A percentile compares a stretch with the other conserved stretches of the same genome.
These are phyloP conservation scores for Petroica traversi DNA, from an alignment of 2,113 vertebrate species.

Conservation along the genomic window DNA sequence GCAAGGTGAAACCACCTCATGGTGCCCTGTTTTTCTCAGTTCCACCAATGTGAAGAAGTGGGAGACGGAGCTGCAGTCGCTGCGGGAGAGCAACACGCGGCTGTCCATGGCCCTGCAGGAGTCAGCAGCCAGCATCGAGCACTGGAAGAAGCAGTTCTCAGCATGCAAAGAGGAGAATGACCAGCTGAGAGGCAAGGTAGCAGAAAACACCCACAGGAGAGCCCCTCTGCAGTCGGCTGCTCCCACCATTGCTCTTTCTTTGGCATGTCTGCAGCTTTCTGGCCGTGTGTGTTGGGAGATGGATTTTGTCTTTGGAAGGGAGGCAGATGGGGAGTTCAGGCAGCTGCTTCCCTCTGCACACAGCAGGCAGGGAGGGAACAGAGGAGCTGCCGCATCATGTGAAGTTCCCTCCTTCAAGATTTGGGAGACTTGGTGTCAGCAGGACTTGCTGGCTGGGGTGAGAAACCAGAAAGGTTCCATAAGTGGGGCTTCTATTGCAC, in stretches of 20 bases:
- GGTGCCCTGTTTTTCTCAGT: constrained; percentile 58
- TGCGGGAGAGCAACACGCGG: constrained; percentile 89
- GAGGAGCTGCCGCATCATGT: rapidly evolving
- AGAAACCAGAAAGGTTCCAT: background rate
- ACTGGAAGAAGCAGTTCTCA: constrained; percentile 90
- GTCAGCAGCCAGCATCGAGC: constrained; percentile 87
- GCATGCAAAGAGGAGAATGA: constrained; percentile 90
- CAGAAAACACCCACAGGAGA: background rate
- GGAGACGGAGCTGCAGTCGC: constrained; percentile 91
- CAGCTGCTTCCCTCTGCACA: background rate
- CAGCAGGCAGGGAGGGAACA: background rate
- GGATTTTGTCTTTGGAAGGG: background rate
- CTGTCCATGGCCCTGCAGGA: constrained; percentile 88
- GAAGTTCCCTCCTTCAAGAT: background rate
- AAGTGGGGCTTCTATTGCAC: background rate
- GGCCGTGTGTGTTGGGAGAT: background rate
- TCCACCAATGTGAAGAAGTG: constrained; percentile 91
- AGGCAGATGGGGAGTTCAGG: background rate
- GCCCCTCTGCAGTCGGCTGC: background rate
- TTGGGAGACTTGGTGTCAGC: background rate
- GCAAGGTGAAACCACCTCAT: background rate
- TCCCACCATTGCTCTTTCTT: background rate
- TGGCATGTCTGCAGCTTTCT: background rate
- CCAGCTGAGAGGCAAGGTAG: constrained; percentile 86
- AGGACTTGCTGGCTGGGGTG: background rate